Evolutionary conservation across 2,888 invertebrate genomes (phyloP), one percentile per base, ranked within the genome.

Genomic region (Oxystoma pomonae): DNA sequence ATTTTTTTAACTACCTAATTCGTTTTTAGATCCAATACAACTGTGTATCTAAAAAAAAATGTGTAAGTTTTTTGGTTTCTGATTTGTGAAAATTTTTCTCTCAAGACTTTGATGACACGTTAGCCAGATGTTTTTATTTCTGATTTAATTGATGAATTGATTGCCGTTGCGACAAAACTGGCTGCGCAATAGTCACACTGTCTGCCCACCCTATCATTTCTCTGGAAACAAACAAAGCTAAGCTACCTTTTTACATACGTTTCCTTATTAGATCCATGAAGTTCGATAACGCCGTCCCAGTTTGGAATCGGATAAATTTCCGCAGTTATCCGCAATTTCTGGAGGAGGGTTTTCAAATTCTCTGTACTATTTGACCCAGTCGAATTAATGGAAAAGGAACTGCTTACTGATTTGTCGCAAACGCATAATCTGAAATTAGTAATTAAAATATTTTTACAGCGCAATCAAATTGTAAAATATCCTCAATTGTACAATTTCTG

Each of bases 251-350:
- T 68, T 59, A 77, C 70, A 68, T 80, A 80, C 58, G 66, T 68
- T 57, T 74, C 72, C 66, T 73, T 69, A 57, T 74, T 71, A 20
- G 66, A 65, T 16, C 73, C 72, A 59, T 76, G 77, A 12, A 72
- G 68, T 66, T 76, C 77, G 18, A 75, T 73, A 5, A 78, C 75
- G 57, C 73, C 72, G 61, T 67, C 74, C 79, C 79, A 80, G n/a
- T 75, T 76, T 74, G 80, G 79, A 64, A 89, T 87, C 68, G 86
- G 87, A 64, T 88, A 85, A 58, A 94, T 91, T 52, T 91, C 87
- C 0, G 96, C 97, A 61, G 88, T 88, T 68, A 98, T 98, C 67
- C 98, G 83, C 17, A 98, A 81, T 76, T 92, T 84, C 69, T 92
- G 90, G 60, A 98, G 84, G 65, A 96, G 85, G 65, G 88, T 85